Percentiles rank a stretch among this genome's conserved stretches.
These are phyloP conservation scores for Scaptomyza reducta DNA, from an alignment of 2,888 invertebrate species.

Conservation along the genomic window DNA sequence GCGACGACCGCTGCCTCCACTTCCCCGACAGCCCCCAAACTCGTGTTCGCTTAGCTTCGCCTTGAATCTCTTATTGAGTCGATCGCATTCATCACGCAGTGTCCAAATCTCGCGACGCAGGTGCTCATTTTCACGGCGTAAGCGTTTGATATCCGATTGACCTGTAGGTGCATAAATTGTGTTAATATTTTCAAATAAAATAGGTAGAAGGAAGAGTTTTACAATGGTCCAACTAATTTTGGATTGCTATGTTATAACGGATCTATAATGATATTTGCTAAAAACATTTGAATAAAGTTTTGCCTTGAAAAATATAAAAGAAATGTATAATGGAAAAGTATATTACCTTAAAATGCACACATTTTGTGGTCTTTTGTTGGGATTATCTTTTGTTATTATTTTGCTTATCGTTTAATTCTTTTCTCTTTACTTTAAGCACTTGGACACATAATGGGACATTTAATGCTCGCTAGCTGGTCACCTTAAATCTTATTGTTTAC, in stretches of 20 bases:
- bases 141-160: conserved; percentile 94
- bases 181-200: no score
- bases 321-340: not conserved
- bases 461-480: conserved; percentile 39
- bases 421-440: conserved; percentile 21
- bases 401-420: not conserved
- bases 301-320: no score
- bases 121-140: conserved; percentile 94
- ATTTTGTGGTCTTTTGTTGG: no score
- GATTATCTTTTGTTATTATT: conserved; percentile 5
- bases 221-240: no score
- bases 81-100: conserved; percentile 94
- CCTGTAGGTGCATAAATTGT: conserved; percentile 85
- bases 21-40: conserved; percentile 68
- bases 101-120: conserved; percentile 94
- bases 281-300: no score
- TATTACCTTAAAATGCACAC: no score
- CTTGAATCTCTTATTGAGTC: conserved; percentile 91
- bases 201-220: no score
- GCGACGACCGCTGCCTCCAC: conserved; percentile 70
- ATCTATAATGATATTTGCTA: no score
- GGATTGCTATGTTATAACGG: no score
- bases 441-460: conserved; percentile 26
- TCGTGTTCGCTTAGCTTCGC: conserved; percentile 84
- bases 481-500: conserved; percentile 62